These are phyloP conservation scores for Acleris cristana DNA, from an alignment of 2,888 invertebrate genomes.

Conservation along the genomic window DNA sequence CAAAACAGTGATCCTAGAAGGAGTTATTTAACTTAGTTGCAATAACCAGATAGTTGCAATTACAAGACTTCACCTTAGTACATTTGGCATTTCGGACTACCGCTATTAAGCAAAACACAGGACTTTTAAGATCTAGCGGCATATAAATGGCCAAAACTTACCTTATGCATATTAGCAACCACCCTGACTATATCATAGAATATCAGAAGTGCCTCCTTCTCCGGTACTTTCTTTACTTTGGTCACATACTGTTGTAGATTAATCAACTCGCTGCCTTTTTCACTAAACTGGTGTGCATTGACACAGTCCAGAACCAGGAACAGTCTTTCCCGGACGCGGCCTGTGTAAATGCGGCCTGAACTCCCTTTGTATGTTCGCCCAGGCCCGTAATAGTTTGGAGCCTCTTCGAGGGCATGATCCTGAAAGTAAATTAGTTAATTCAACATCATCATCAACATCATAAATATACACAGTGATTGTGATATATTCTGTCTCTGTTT, in stretches of 20 bases:
- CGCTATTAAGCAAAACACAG: too few relatives aligned
- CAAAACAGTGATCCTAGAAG: too few relatives aligned
- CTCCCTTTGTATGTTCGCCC: constrained; percentile 52
- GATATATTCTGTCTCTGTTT: too few relatives aligned
- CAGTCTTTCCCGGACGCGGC: constrained; percentile 83
- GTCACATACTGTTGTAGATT: constrained; percentile 91
- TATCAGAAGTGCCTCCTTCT: constrained; percentile 88
- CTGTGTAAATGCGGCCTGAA: constrained; percentile 82
- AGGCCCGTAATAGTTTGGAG: constrained; percentile 72
- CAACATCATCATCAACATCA: too few relatives aligned
- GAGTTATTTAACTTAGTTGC: too few relatives aligned
- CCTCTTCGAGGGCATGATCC: constrained; percentile 88
- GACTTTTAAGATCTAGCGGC: not conserved
- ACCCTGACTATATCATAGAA: constrained; percentile 90
- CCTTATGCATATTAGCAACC: constrained; percentile 89
- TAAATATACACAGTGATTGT: too few relatives aligned
- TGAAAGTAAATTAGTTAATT: constrained; percentile 56
- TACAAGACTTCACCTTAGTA: too few relatives aligned
- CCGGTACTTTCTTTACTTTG: constrained; percentile 88
- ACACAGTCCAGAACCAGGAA: constrained; percentile 90
- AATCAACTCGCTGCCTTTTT: constrained; percentile 82
- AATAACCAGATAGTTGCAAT: too few relatives aligned
- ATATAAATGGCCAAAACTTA: constrained; percentile 51
- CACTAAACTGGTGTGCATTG: constrained; percentile 86
- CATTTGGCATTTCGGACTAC: too few relatives aligned